phyloP scores from a whole-genome alignment of 1,140 invertebrate species.

The Trichonephila clavipes region DNA sequence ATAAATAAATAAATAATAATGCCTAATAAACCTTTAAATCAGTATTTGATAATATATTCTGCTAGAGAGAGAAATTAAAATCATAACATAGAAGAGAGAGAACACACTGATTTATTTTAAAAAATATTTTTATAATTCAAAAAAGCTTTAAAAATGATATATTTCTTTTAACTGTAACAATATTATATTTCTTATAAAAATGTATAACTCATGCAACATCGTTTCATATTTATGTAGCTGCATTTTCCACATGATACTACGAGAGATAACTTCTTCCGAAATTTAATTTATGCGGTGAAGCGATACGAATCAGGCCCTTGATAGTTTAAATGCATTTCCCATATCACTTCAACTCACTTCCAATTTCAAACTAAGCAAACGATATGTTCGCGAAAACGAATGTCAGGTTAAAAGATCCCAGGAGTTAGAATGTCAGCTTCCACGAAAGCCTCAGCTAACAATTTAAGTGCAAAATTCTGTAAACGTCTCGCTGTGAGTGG shows the following conservation, averaged over 20 bases:
- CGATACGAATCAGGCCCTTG: not conserved
- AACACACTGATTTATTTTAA: too few relatives aligned
- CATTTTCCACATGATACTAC: not conserved
- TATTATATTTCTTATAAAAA: too few relatives aligned
- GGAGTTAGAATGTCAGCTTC: constrained; percentile 46
- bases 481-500: constrained; percentile 60
- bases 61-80: too few relatives aligned
- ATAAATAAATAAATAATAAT: too few relatives aligned
- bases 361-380: constrained; percentile 46
- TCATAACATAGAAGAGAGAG: too few relatives aligned
- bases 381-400: constrained; percentile 36
- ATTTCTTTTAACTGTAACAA: too few relatives aligned
- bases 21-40: too few relatives aligned
- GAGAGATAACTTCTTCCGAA: not conserved
- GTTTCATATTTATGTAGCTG: not conserved
- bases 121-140: too few relatives aligned
- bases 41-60: too few relatives aligned
- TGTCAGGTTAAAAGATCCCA: constrained; percentile 70
- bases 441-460: constrained; percentile 44
- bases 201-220: too few relatives aligned
- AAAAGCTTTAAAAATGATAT: too few relatives aligned
- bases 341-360: constrained; percentile 24
- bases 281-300: not conserved
- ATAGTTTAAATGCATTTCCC: constrained; percentile 9
- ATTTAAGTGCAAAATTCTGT: constrained; percentile 74